phyloP scores from a whole-genome alignment of 2,797 vertebrate species.

The Tangara arthus region DNA sequence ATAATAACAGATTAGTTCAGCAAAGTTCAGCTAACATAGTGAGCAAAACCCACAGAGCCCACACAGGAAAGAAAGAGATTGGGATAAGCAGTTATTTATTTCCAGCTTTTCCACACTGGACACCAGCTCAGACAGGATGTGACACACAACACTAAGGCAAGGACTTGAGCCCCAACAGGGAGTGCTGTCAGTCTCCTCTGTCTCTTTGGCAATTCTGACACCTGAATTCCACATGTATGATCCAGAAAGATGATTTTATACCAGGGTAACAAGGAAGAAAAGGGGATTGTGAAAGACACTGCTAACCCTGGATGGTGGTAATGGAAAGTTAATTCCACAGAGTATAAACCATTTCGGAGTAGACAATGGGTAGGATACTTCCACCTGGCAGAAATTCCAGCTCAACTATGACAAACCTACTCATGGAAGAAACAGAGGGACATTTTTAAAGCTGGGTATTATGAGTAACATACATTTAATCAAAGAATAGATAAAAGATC shows the following conservation, averaged over 20 bases:
- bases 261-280: not conserved
- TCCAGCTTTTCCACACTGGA: not conserved
- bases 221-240: not conserved
- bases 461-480: not conserved
- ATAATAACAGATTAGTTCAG: not conserved
- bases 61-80: not conserved
- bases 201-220: not conserved
- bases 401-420: not conserved
- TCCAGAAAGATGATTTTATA: not conserved
- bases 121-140: not conserved
- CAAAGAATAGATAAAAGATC: not conserved
- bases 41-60: not conserved
- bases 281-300: not conserved
- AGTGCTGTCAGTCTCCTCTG: not conserved
- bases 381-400: not conserved
- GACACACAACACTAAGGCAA: not conserved
- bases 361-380: not conserved
- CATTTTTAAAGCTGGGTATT: not conserved
- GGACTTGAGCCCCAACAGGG: not conserved
- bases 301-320: not conserved
- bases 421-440: not conserved
- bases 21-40: not conserved
- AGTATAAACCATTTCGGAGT: not conserved
- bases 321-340: not conserved
- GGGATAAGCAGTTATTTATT: not conserved